phyloP scores from a whole-genome alignment of 1,140 invertebrate species.

The Diorhabda carinulata region DNA sequence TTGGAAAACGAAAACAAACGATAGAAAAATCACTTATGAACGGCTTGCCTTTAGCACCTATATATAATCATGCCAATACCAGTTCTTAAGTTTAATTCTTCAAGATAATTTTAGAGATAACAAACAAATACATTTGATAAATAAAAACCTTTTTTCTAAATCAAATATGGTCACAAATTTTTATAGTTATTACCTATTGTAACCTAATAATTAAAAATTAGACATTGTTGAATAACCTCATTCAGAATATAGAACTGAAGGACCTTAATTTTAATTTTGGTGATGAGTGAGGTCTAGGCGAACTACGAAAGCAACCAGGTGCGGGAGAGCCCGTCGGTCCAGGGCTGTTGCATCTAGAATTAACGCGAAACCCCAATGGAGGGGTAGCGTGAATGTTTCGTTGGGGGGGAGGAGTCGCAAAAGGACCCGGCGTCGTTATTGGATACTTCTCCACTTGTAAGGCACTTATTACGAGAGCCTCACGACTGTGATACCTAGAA shows the following conservation, averaged over 20 bases:
- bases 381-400: slow-evolving; percentile 50
- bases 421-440: slow-evolving; percentile 78
- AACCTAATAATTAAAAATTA: neutral
- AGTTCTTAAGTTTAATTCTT: too few species aligned
- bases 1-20: too few species aligned
- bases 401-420: slow-evolving; percentile 59
- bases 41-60: too few species aligned
- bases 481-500: slow-evolving; percentile 81
- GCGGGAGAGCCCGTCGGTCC: slow-evolving; percentile 51
- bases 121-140: too few species aligned
- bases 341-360: slow-evolving; percentile 47
- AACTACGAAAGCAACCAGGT: slow-evolving; percentile 54
- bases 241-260: slow-evolving; percentile 4
- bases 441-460: slow-evolving; percentile 91
- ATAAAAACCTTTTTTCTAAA: too few species aligned
- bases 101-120: too few species aligned
- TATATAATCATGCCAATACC: too few species aligned
- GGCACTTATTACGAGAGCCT: slow-evolving; percentile 88
- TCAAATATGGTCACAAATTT: too few species aligned
- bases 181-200: too few species aligned
- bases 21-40: too few species aligned
- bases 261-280: slow-evolving; percentile 90
- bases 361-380: slow-evolving; percentile 38
- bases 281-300: slow-evolving; percentile 68
- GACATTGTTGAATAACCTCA: neutral